Conservation (phyloP, 2,797 vertebrate genomes). For the Huso huso region DNA sequence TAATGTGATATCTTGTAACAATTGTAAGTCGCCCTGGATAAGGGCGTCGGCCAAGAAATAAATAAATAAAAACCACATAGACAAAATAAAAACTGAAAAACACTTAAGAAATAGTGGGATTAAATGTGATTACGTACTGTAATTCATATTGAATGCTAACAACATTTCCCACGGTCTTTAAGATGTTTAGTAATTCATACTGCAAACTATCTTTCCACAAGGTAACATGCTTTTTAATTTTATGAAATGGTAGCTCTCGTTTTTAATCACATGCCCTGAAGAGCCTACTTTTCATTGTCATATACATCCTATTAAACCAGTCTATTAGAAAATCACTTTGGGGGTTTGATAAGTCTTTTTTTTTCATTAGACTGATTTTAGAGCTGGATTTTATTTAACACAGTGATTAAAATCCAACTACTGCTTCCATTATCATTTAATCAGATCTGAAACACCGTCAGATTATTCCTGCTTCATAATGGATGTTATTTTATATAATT, state of each 20-base stretch:
- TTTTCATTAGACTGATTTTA: constrained; percentile 4
- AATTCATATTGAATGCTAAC: too few species aligned
- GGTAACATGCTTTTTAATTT: constrained; percentile 11
- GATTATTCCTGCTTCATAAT: too few species aligned
- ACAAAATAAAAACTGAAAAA: too few species aligned
- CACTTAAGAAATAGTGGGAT: too few species aligned
- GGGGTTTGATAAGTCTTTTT: neutral
- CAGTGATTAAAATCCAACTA: constrained; percentile 2
- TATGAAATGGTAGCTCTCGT: constrained; percentile 8
- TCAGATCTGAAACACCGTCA: neutral
- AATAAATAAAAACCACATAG: too few species aligned
- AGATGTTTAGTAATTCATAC: constrained; percentile 11
- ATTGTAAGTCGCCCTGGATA: too few species aligned
- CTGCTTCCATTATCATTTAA: constrained; percentile 3
- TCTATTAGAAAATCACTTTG: constrained; percentile 9
- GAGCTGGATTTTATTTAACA: constrained; percentile 2
- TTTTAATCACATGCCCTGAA: constrained; percentile 15
- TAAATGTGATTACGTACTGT: too few species aligned
- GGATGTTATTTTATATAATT: too few species aligned
- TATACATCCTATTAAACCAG: constrained; percentile 10
- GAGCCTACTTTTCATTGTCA: constrained; percentile 14
- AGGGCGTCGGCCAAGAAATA: too few species aligned
- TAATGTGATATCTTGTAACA: too few species aligned
- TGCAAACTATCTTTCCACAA: constrained; percentile 13
- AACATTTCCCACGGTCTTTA: neutral